Conservation (phyloP, 2,888 invertebrate species). For the Cacoxenus indagator region DNA sequence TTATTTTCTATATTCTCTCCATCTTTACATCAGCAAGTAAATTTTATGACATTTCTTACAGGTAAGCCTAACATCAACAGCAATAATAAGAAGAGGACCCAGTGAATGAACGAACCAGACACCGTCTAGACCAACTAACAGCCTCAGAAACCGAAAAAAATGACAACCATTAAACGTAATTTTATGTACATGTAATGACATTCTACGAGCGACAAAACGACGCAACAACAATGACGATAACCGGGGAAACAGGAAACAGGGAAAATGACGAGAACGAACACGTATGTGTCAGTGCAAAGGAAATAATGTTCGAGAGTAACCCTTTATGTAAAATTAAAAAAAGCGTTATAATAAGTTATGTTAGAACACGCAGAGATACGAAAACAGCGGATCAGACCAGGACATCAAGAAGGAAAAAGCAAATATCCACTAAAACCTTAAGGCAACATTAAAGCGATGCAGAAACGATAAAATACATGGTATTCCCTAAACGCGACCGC, state of each 20-base stretch:
- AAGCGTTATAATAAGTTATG: conserved; percentile 19
- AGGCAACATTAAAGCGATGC: conserved; percentile 1
- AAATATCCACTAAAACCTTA: no score
- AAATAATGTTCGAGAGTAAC: conserved; percentile 23
- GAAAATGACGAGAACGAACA: background rate
- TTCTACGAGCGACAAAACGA: conserved; percentile 46
- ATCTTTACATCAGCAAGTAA: background rate
- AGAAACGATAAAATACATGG: background rate
- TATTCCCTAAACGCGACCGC: background rate
- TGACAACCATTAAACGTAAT: conserved; percentile 17
- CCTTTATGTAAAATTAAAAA: conserved; percentile 57
- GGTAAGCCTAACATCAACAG: conserved; percentile 7
- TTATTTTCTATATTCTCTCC: background rate
- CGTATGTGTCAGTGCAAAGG: no score
- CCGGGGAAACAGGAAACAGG: background rate
- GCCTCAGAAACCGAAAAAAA: conserved; percentile 17
- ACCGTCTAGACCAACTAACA: conserved; percentile 20
- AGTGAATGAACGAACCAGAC: conserved; percentile 10
- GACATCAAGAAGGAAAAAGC: background rate
- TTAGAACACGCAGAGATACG: background rate
- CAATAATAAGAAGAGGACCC: no score
- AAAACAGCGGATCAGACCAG: background rate
- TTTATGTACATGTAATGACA: conserved; percentile 36
- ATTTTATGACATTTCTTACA: conserved; percentile 12
- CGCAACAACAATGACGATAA: background rate